Evolutionary conservation across 2,888 invertebrate genomes (phyloP), one percentile per base, ranked within the genome.

Genomic region (Strigamia crassipes): DNA sequence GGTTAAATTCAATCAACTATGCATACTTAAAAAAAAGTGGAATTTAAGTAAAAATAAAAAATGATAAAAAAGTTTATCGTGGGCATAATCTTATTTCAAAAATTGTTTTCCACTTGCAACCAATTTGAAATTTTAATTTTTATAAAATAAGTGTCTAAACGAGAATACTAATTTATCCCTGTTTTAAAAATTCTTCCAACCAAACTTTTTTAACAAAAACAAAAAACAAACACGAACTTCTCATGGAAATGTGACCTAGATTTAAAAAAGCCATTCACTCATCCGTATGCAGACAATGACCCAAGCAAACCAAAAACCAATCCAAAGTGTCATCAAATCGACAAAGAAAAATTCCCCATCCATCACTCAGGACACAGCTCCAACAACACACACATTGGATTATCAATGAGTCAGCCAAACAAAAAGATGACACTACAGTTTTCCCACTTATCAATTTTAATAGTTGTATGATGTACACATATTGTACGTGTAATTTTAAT

Each of bases 291-390:
- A 56, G 56, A 56, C 56, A 56, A 18, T 56, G 56, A 56, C 18
- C 56, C 56, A 56, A 21, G 21, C 18, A 56, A 56, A 56, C 56
- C 56, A 56, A 56, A 56, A 56, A 56, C 18, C 56, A 56, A 56
- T 56, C 56, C 56, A 56, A 21, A 56, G 56, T 56, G 56, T 56
- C 56, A 56, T 56, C 56, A 56, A 56, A 56, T 56, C 56, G 56
- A 56, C 56, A 56, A 56, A 56, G 56, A 56, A 56, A 56, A 56
- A 56, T 56, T 56, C 21, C 56, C 21, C 56, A 56, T 56, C 56
- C 56, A 56, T 56, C 56, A 56, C 56, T 56, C 56, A 56, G 3
- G 21, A n/a, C 56, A 9, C 18, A n/a, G 56, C 18, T 18, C 18
- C 56, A 46, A 1, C 56, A n/a, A 18, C 56, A 18, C 18, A 18